Percentiles rank a stretch among this genome's conserved stretches.
Evolutionary conservation across 2,797 vertebrate species (phyloP).

Genomic region (Champsocephalus esox): DNA sequence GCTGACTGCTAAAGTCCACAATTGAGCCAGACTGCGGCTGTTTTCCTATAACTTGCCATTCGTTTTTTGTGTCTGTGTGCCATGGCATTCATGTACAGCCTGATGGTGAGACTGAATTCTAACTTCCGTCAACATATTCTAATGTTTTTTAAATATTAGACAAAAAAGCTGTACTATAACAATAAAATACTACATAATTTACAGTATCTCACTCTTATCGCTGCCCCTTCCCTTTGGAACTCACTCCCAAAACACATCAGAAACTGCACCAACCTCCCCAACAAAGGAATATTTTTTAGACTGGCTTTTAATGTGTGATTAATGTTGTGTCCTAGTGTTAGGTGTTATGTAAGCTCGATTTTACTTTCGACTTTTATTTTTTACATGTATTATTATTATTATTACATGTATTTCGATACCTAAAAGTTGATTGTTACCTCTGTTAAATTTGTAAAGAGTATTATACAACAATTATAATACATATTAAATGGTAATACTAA

Average conservation of each 20-base stretch:
- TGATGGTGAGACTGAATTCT: background rate
- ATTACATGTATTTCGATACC: background rate
- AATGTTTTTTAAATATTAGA: no score
- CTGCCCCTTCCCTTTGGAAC: no score
- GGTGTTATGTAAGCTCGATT: no score
- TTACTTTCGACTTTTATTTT: no score
- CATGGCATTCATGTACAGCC: background rate
- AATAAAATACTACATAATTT: background rate
- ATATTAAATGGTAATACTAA: slow-evolving; percentile 4
- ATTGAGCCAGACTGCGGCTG: slow-evolving; percentile 12
- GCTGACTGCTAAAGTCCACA: slow-evolving; percentile 27
- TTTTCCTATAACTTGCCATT: slow-evolving; percentile 6
- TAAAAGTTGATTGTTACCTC: background rate
- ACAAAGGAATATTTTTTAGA: no score
- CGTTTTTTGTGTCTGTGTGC: background rate
- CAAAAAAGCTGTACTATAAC: background rate
- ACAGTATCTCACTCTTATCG: no score
- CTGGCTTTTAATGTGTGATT: background rate
- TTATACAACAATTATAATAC: background rate
- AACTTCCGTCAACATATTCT: background rate
- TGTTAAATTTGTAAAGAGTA: background rate
- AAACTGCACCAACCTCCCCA: no score
- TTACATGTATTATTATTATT: no score
- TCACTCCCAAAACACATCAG: no score
- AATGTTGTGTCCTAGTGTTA: no score